Base-by-base conservation (phyloP, 2,888 invertebrate species). In the Amphipoea lucens region DNA sequence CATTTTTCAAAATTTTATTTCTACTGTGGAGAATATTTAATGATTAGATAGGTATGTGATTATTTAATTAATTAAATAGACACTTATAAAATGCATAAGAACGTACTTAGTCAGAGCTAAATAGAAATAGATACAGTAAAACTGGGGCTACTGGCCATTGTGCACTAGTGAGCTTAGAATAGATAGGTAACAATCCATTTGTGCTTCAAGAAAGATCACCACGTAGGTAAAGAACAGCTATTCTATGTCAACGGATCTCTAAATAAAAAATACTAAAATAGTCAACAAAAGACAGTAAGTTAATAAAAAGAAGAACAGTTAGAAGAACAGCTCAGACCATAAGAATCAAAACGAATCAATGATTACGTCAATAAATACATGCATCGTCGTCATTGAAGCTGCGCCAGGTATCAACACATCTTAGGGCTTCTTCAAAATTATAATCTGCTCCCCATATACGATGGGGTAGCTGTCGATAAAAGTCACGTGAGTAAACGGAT, bases 1-100 rank as follows among this genome's bases (percentile, higher is more conserved):
- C n/a, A 65, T 76, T 76, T 75, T 63, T 11, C 0, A 36, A 2
- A 0, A 5, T 40, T 82, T 69, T 65, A 65, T 82, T 65, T 81
- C n/a, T 63, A 2, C 23, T 66, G n/a, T 48, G 48, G 36, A 29
- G 23, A 29, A 36, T 60, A 81, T 45, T 36, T 1, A 42, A 51
- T 40, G 20, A 48, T 40, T 54, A 48, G 9, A 66, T 36, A 17
- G 20, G 20, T 20, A 73, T 42, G n/a, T 23, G 23, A 42, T 29
- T 63, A 65, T 42, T 40, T 48, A 20, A n/a, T 67, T 36, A 60
- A 60, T 74, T 74, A 45, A 54, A 67, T 73, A 51, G 36, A 74
- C 67, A 67, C 42, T 67, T 79, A 67, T n/a, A 73, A 42, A 51
- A 36, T 40, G 3, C 29, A 48, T 17, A 23, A 1, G 0, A 42